Percentiles rank a stretch among this genome's conserved stretches.
phyloP scores from a whole-genome alignment of 1,140 invertebrate species.

The Ditylenchus dipsaci region DNA sequence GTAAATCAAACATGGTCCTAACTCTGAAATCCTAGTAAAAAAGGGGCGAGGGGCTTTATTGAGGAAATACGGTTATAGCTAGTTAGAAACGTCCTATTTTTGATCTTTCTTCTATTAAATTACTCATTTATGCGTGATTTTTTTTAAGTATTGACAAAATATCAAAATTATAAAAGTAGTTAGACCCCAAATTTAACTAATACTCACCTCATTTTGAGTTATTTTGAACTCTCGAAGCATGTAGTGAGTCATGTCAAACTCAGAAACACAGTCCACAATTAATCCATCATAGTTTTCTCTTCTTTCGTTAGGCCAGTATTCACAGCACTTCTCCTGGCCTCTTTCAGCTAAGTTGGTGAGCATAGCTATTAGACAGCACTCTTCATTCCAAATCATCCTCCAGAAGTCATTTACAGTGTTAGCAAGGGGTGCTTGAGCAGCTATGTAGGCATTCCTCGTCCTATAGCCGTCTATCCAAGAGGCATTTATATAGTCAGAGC shows the following conservation, averaged over 20 bases:
- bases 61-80: no score
- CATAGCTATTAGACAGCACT: conserved; percentile 98
- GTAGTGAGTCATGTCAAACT: conserved; percentile 99
- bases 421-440: conserved; percentile 88
- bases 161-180: no score
- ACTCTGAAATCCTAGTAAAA: no score
- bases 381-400: conserved; percentile 99
- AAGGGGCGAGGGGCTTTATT: no score
- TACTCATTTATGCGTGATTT: no score
- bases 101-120: no score
- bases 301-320: conserved; percentile 96
- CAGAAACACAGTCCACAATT: conserved; percentile 95
- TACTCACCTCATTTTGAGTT: conserved; percentile 15
- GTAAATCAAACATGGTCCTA: no score
- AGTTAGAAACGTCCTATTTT: no score
- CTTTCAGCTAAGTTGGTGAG: conserved; percentile 83
- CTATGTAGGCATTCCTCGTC: conserved; percentile 81
- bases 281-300: conserved; percentile 91
- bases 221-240: conserved; percentile 76
- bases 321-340: conserved; percentile 85
- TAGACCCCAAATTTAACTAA: conserved; percentile 10
- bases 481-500: conserved; percentile 97
- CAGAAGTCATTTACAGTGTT: conserved; percentile 97
- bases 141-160: no score
- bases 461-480: conserved; percentile 82